Base-by-base conservation (phyloP, 2,888 invertebrate genomes). In the Elgonia sp. region DNA sequence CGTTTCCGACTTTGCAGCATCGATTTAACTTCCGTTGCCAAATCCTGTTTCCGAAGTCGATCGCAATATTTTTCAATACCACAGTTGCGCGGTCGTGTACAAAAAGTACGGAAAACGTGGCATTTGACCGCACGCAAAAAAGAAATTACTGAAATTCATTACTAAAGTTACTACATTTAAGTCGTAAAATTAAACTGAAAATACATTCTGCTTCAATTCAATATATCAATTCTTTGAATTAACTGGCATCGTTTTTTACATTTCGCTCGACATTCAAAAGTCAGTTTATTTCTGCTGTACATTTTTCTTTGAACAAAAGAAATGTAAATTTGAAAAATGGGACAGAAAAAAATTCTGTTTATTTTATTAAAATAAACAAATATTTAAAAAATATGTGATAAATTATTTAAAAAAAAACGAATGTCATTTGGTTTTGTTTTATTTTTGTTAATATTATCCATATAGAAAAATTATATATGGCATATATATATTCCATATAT, bases 11-110 rank as follows among this genome's bases (percentile, higher is more conserved):
- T 87, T 84, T 63, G 80, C 76, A 84, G 87, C 87, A 81, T 87
- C 87, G 87, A 87, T 87, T 87, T 87, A 87, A 81, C 84, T 87
- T 87, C 87, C 87, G 87, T 81, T 87, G 87, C 84, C 87, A 87
- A 87, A 87, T 87, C 87, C 87, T 72, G 84, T 84, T 87, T 87
- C 87, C 87, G 87, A 87, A 87, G 87, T 87, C 84, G 87, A 87
- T 87, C 77, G 87, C 77, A 84, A 87, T 87, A 87, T 87, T 87
- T 87, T 87, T 87, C 87, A 84, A 84, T 87, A 84, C 84, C 84
- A 84, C 87, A 84, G 87, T 82, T 67, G 60, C 76, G 87, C 72
- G 80, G 87, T 84, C 63, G 75, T n/a, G 62, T 37, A 87, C 84
- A 87, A 87, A 87, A 87, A 87, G 81, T 53, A 81, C 72, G 77